Conservation (phyloP, 2,113 vertebrate species). For the Brachyistius frenatus region DNA sequence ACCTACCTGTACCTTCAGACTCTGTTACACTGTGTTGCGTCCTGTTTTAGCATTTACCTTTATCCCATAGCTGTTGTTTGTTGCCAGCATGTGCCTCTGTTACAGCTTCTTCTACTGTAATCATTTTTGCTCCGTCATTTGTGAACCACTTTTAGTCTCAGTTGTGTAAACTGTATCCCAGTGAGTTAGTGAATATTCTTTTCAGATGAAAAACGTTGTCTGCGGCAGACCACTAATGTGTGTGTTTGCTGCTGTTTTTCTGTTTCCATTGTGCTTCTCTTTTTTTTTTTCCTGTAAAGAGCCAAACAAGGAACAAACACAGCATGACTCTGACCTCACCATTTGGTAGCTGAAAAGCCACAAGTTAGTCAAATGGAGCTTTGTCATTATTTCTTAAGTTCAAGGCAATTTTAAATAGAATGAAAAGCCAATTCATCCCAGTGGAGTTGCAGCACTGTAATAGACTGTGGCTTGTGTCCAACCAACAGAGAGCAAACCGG, state of each 20-base stretch:
- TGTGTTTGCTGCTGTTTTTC: slow-evolving; percentile 15
- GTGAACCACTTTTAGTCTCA: not conserved
- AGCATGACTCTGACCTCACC: slow-evolving; percentile 40
- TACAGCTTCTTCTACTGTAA: not conserved
- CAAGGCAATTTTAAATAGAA: slow-evolving; percentile 8
- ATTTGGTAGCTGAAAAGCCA: slow-evolving; percentile 6
- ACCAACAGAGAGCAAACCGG: not conserved
- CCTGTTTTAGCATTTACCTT: not conserved
- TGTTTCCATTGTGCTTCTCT: slow-evolving; percentile 1
- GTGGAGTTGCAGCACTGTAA: not conserved
- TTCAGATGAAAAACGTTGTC: slow-evolving; percentile 4
- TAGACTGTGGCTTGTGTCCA: slow-evolving; percentile 3
- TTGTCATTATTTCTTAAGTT: slow-evolving; percentile 29
- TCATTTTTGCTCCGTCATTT: not conserved
- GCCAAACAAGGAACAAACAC: slow-evolving; percentile 17
- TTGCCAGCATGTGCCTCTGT: not conserved
- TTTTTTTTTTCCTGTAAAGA: not conserved
- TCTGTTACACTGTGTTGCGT: no score
- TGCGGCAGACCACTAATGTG: slow-evolving; percentile 40
- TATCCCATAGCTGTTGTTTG: not conserved
- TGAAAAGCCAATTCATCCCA: slow-evolving; percentile 10
- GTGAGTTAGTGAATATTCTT: not conserved
- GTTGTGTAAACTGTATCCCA: not conserved
- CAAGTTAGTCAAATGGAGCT: slow-evolving; percentile 16
- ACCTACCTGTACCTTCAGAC: no score